Percentiles rank a stretch among this genome's conserved stretches.
Evolutionary conservation across 2,888 invertebrate genomes (phyloP).

Genomic region (Gasteruption jaculator): DNA sequence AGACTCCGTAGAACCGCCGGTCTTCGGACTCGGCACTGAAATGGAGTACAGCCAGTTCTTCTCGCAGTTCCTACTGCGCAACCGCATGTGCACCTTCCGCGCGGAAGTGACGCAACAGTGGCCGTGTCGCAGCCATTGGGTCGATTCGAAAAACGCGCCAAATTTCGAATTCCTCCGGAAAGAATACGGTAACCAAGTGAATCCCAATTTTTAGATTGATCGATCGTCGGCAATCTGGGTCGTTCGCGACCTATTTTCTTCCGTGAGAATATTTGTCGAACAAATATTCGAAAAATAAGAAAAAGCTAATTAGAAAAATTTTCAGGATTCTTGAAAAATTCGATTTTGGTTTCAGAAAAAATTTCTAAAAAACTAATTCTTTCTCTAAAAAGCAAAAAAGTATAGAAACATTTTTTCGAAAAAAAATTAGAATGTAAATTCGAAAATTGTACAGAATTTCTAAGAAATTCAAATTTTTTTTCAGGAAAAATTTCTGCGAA

Average conservation of each 20-base stretch:
- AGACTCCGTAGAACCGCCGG: too few species aligned
- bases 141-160: slow-evolving; percentile 52
- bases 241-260: too few species aligned
- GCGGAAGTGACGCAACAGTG: slow-evolving; percentile 61
- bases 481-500: too few species aligned
- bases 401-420: slow-evolving; percentile 8
- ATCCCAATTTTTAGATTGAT: background rate
- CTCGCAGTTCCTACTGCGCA: slow-evolving; percentile 43
- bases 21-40: too few species aligned
- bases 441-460: too few species aligned
- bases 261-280: too few species aligned
- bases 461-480: too few species aligned
- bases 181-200: slow-evolving; percentile 36
- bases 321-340: slow-evolving; percentile 19
- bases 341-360: slow-evolving; percentile 17
- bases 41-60: slow-evolving; percentile 47
- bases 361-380: slow-evolving; percentile 3
- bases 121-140: slow-evolving; percentile 65
- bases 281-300: too few species aligned
- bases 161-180: slow-evolving; percentile 62
- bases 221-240: background rate
- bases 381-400: background rate
- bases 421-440: too few species aligned
- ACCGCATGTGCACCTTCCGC: slow-evolving; percentile 65
- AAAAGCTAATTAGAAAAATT: slow-evolving; percentile 6